phyloP scores from a whole-genome alignment of 2,888 invertebrate species.

The Himalopsyche japonica region DNA sequence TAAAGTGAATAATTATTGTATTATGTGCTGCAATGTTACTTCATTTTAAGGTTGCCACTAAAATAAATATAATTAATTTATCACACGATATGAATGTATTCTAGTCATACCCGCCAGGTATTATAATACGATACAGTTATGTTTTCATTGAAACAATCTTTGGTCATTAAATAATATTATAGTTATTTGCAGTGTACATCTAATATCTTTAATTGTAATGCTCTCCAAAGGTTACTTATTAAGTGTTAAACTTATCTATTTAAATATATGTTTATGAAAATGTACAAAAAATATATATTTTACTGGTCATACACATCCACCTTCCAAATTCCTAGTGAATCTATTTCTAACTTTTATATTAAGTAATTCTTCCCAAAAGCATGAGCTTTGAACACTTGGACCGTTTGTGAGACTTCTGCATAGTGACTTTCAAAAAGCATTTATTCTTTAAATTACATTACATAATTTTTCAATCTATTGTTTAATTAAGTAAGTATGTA shows the following conservation, averaged over 20 bases:
- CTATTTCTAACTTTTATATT: too few relatives aligned
- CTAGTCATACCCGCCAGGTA: neutral
- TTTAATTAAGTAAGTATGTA: too few relatives aligned
- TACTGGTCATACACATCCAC: too few relatives aligned
- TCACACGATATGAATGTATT: neutral
- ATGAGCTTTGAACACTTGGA: neutral
- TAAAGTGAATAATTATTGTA: too few relatives aligned
- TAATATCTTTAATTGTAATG: neutral
- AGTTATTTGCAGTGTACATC: neutral
- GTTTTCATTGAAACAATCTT: neutral
- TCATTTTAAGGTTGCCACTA: too few relatives aligned
- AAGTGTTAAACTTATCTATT: neutral
- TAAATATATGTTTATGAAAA: neutral
- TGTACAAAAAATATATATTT: neutral
- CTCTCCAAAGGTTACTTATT: neutral
- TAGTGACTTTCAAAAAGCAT: too few relatives aligned
- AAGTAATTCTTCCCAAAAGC: too few relatives aligned
- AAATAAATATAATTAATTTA: neutral
- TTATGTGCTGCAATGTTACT: too few relatives aligned
- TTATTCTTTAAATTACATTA: too few relatives aligned
- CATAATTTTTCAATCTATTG: too few relatives aligned
- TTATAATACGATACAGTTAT: neutral
- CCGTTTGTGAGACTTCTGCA: neutral
- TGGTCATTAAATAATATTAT: neutral
- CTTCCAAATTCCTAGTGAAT: neutral